phyloP scores from a whole-genome alignment of 2,888 invertebrate species.

The Lordiphosa fenestrarum region DNA sequence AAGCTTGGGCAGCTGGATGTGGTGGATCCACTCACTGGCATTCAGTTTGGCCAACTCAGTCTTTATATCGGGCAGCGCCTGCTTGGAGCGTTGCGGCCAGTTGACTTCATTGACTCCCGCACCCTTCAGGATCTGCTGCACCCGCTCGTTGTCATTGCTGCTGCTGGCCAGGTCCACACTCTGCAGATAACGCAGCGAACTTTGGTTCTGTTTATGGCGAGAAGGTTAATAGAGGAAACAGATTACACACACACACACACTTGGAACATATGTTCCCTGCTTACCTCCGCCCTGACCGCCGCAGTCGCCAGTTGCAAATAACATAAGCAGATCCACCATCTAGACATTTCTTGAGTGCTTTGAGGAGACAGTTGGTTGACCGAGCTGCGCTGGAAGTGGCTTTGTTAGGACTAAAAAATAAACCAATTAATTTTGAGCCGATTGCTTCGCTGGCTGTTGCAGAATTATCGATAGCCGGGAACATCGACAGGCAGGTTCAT shows the following conservation, averaged over 20 bases:
- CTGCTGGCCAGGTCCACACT: slow-evolving; percentile 28
- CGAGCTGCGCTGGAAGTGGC: no score
- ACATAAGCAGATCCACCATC: slow-evolving; percentile 10
- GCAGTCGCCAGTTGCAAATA: no score
- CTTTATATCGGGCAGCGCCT: slow-evolving; percentile 70
- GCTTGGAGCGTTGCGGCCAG: slow-evolving; percentile 74
- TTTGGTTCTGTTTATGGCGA: slow-evolving; percentile 57
- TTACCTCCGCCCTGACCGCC: slow-evolving; percentile 8
- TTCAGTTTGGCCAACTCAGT: slow-evolving; percentile 78
- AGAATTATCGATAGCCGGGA: no score
- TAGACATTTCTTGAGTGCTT: no score
- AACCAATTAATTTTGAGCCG: no score
- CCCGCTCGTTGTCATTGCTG: slow-evolving; percentile 62
- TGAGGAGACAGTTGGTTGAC: no score
- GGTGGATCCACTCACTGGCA: slow-evolving; percentile 57
- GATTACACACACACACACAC: slow-evolving; percentile 11
- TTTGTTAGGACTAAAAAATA: no score
- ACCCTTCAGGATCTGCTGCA: slow-evolving; percentile 78
- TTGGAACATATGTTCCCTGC: no score
- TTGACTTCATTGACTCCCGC: slow-evolving; percentile 61
- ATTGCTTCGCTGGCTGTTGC: no score
- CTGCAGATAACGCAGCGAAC: slow-evolving; percentile 68
- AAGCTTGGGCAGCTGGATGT: neutral
- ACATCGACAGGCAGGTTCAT: no score
- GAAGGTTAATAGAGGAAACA: slow-evolving; percentile 5